Evolutionary conservation across 2,888 invertebrate genomes (phyloP).

Genomic region (Drosophila pseudotalamancana): DNA sequence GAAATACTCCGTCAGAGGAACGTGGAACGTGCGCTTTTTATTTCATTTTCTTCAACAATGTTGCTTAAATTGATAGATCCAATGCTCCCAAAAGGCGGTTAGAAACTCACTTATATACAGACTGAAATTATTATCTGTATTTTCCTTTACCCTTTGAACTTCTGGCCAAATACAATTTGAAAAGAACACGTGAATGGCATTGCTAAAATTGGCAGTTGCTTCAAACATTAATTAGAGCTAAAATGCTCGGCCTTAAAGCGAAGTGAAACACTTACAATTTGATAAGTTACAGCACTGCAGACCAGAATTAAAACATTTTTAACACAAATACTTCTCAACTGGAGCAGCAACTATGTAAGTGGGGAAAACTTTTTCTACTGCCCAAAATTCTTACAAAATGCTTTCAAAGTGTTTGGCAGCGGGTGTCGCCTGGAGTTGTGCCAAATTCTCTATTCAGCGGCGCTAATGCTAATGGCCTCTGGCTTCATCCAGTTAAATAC

Average conservation of each 20-base stretch:
- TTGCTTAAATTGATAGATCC: constrained; percentile 15
- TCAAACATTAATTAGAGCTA: constrained; percentile 31
- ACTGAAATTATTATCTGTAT: background rate
- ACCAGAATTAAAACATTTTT: constrained; percentile 6
- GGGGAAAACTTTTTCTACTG: constrained; percentile 10
- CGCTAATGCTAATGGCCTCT: constrained; percentile 69
- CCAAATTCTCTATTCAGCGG: constrained; percentile 63
- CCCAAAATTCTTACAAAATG: constrained; percentile 24
- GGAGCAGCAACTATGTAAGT: constrained; percentile 3
- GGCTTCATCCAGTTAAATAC: constrained; percentile 32
- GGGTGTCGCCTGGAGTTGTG: constrained; percentile 53
- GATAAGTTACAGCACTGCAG: constrained; percentile 1
- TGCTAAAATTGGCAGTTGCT: background rate
- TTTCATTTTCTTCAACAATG: constrained; percentile 16
- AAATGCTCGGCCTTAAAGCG: background rate
- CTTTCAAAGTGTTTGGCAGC: constrained; percentile 49
- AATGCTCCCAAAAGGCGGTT: constrained; percentile 1
- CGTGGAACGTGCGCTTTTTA: constrained; percentile 9
- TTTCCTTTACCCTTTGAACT: background rate
- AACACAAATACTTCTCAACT: constrained; percentile 11
- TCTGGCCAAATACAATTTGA: background rate
- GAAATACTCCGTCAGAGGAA: constrained; percentile 20
- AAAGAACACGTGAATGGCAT: constrained; percentile 3
- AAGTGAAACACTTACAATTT: background rate
- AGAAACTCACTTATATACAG: background rate